Evolutionary conservation across 2,797 vertebrate species (phyloP), one percentile per base, ranked within the genome.

Genomic region (Eospalax fontanierii): DNA sequence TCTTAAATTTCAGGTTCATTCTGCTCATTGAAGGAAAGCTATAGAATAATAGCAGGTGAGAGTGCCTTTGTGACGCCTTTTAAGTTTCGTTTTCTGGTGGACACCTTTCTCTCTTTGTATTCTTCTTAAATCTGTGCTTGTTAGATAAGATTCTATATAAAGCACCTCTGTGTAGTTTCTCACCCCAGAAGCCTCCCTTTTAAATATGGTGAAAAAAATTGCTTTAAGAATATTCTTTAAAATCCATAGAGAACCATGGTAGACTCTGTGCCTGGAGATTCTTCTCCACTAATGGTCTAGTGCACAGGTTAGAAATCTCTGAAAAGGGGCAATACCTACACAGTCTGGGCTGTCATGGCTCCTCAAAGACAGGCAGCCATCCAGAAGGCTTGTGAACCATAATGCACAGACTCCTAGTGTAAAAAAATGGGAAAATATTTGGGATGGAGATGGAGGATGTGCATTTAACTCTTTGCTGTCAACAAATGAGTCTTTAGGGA

Each of bases 1-100:
- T 81, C 80, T 90, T 89, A 79, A 91, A 80, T 95, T 90, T 87
- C 84, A 59, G 18, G 19, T 88, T 91, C 79, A 74, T 65, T 92
- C 61, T 80, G 19, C 35, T 90, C 79, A 84, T 2, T 83, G 90
- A 95, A 85, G 71, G 50, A 95, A 93, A 82, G 50, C 38, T n/a
- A 15, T 22, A 15, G 54, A 26, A 50, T 24, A n/a, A 19, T 26
- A 68, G 61, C 7, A 40, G 65, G 19, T 9, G 70, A 40, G 14
- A 22, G 12, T 1, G 90, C 28, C 61, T 91, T 87, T n/a, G 11
- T 61, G 63, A 1, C 12, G 26, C 12, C 84, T 57, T 18, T 73
- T 38, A 2, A 10, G 11, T 59, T 15, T 63, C n/a, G 78, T 38
- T 68, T n/a, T 65, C 63, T 73, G 68, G 59, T 54, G 2, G 33